These are phyloP conservation scores for Anastatus disparis DNA, from an alignment of 1,140 invertebrate species.

Conservation along the genomic window DNA sequence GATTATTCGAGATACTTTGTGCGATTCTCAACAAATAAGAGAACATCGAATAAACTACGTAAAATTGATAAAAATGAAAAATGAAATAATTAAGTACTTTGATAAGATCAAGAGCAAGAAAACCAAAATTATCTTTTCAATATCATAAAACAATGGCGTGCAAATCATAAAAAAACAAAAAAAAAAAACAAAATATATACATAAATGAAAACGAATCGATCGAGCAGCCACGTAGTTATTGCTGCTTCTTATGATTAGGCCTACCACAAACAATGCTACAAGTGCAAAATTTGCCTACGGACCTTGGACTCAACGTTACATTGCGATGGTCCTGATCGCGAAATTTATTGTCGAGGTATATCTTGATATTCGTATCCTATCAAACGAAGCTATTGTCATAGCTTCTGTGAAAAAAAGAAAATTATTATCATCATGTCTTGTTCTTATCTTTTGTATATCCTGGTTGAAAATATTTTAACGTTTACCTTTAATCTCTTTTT, in stretches of 20 bases:
- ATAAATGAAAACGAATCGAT: background rate
- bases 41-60: too few species aligned
- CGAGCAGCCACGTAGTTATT: slow-evolving; percentile 51
- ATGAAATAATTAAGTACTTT: too few species aligned
- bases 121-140: background rate
- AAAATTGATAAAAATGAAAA: too few species aligned
- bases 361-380: slow-evolving; percentile 43
- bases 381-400: background rate
- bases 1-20: too few species aligned
- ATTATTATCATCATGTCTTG: too few species aligned
- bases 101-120: background rate
- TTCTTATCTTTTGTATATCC: background rate
- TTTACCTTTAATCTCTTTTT: background rate
- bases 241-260: slow-evolving; percentile 73
- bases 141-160: background rate
- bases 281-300: slow-evolving; percentile 89
- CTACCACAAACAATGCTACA: slow-evolving; percentile 92
- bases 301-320: slow-evolving; percentile 92
- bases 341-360: slow-evolving; percentile 94
- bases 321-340: slow-evolving; percentile 91
- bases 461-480: background rate
- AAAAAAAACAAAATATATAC: background rate
- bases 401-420: too few species aligned
- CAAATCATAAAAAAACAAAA: background rate
- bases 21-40: too few species aligned